Base-by-base conservation (phyloP, 2,797 vertebrate genomes). In the Neosilurus hyrtlii region DNA sequence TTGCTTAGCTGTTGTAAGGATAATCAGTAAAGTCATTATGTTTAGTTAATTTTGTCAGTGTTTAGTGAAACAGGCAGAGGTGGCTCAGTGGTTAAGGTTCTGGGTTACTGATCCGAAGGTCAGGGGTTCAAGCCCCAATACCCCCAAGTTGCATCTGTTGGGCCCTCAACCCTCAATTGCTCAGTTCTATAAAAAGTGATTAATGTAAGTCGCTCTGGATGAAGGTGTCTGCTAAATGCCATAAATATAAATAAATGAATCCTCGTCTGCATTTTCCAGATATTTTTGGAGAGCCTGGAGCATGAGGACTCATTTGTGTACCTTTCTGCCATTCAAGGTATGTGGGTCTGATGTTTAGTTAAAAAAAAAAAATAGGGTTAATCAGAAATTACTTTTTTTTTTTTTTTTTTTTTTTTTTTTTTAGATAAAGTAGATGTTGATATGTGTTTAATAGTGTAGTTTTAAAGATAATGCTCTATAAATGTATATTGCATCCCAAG, bases 321-420 rank as follows among this genome's bases (percentile, higher is more conserved):
- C 91, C 94, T 99, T 82, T 98, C 98, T 9, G 97, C 98, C 30
- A 97, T 99, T 91, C 97, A 98, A 94, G 97, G 97, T 99, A 93
- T 72, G 65, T 1, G 26, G 52, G 52, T 57, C 26, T 74, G 18
- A 74, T 57, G 24, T 59, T 59, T 35, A n/a, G 2, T 59, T 5
- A 35, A 49, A 66, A 49, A 35, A 49, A 66, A 49, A 7, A 10
- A 18, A 4, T 20, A 51, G n/a, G 59, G 20, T 30, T 74, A 18
- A 56, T 30, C 9, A 24, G 22, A 24, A 15, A 30, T 30, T 30
- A 30, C 30, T 30, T 30, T 30, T 30, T 59, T 43, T 43, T n/a
- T 8, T 4, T 43, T 43, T n/a, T 8, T 4, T 30, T 30, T 30
- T 30, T 59, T 30, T 30, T 30, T 30, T 59, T 43, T 43, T n/a